These are phyloP conservation scores for Cryptus viduatorius DNA, from an alignment of 2,888 invertebrate species.

Conservation along the genomic window DNA sequence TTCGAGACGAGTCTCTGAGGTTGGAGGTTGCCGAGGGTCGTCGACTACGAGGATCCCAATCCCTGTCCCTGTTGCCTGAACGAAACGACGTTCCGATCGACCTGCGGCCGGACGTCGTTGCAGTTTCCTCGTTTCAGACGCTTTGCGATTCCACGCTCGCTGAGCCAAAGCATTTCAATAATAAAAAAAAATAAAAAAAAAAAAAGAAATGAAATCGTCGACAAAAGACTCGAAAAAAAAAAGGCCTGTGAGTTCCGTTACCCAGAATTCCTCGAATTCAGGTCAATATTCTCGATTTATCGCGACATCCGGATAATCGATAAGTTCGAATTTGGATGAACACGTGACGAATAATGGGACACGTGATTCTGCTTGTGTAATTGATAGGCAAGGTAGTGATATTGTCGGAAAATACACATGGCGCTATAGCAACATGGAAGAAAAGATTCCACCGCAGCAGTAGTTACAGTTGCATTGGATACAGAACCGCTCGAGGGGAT, in stretches of 20 bases:
- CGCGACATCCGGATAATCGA: not conserved
- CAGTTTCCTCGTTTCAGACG: too few relatives aligned
- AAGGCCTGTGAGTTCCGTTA: not conserved
- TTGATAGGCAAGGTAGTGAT: not conserved
- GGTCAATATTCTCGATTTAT: not conserved
- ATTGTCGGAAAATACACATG: conserved; percentile 12
- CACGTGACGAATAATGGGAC: conserved; percentile 9
- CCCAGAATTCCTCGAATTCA: not conserved
- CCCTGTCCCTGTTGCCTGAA: not conserved
- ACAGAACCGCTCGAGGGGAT: not conserved
- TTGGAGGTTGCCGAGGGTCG: conserved; percentile 46
- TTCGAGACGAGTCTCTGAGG: conserved; percentile 67
- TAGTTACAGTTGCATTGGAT: conserved; percentile 1
- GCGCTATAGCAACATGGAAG: not conserved
- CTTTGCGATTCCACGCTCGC: too few relatives aligned
- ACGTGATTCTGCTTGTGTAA: conserved; percentile 8
- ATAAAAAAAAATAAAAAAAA: too few relatives aligned
- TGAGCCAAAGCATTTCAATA: too few relatives aligned
- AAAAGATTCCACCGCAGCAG: not conserved
- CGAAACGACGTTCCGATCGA: conserved; percentile 5
- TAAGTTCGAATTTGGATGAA: not conserved
- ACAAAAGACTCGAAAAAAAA: too few relatives aligned
- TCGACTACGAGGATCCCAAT: conserved; percentile 30
- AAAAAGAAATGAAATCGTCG: too few relatives aligned
- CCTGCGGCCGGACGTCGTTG: not conserved